Base-by-base conservation (phyloP, 2,888 invertebrate genomes). In the Buathra laborator region DNA sequence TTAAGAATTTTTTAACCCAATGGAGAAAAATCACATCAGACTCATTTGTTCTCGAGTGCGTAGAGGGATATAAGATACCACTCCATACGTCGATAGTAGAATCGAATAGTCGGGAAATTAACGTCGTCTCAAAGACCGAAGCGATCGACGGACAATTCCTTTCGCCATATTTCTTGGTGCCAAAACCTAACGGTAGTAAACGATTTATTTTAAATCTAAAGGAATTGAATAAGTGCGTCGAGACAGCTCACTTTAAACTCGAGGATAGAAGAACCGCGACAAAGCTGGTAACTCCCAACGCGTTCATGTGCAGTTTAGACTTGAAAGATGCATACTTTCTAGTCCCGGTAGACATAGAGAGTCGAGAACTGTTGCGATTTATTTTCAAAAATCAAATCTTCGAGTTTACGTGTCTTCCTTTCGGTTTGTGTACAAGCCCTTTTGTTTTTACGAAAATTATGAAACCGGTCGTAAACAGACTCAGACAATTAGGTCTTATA, bases 131-230 rank as follows among this genome's bases (percentile, higher is more conserved):
- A 19, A 44, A 44, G 29, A 12, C 43, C 4, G 78, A 78, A 32
- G 68, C 56, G 53, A 44, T 62, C 9, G 32, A 72, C 44, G 81
- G 72, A 16, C 88, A 90, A 78, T 88, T 87, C 64, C 19, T 89
- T 19, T 89, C 89, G 7, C 46, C 66, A 7, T 86, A 85, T 32
- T 89, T 88, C 74, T 51, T 89, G 37, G 67, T 81, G 2, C 84
- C 87, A 10, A 89, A 90, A 86, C 79, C 89, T 2, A 62, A 87
- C 43, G 81, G 81, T n/a, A 19, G 32, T 5, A 84, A 89, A 48
- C 81, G 89, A 5, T 86, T 90, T 64, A 89, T 90, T 74, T 81
- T 89, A 43, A 89, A 89, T 71, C 70, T 89, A 59, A 89, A 89
- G 84, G 32, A 53, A 7, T 64, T 90, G 9, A 89, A 90, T 56